Conservation (phyloP, 2,888 invertebrate genomes). For the Erynnis tages region DNA sequence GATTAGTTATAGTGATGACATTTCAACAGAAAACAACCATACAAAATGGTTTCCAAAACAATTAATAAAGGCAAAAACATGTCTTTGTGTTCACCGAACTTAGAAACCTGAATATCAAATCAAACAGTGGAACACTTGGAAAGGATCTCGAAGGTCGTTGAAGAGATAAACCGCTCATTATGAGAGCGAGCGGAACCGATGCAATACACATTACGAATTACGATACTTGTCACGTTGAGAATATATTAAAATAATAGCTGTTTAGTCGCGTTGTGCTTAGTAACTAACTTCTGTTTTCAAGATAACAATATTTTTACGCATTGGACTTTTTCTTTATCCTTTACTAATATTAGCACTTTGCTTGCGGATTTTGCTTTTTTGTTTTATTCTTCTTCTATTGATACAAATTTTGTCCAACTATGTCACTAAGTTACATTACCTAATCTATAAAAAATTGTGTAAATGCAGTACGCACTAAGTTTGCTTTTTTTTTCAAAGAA, state of each 20-base stretch:
- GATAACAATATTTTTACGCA: no score
- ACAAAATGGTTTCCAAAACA: neutral
- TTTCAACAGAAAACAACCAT: no score
- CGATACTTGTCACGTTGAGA: slow-evolving; percentile 20
- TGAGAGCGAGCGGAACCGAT: slow-evolving; percentile 12
- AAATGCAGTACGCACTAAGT: no score
- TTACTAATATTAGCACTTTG: no score
- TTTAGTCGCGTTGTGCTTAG: slow-evolving; percentile 24
- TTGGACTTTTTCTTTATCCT: no score
- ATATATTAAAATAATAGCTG: slow-evolving; percentile 26
- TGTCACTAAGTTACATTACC: no score
- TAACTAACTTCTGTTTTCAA: slow-evolving; percentile 20
- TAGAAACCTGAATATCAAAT: slow-evolving; percentile 5
- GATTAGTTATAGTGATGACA: no score
- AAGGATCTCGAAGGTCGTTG: slow-evolving; percentile 16
- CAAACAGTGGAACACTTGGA: slow-evolving; percentile 5
- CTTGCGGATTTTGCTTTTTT: no score
- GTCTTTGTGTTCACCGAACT: slow-evolving; percentile 6
- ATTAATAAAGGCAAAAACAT: neutral
- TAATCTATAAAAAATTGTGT: no score
- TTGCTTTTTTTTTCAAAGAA: no score
- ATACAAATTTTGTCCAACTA: no score
- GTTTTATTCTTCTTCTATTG: no score
- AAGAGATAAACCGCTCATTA: slow-evolving; percentile 20
- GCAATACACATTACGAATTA: slow-evolving; percentile 4